Evolutionary conservation across 2,888 invertebrate species (phyloP).

Genomic region (Bembecia ichneumoniformis): DNA sequence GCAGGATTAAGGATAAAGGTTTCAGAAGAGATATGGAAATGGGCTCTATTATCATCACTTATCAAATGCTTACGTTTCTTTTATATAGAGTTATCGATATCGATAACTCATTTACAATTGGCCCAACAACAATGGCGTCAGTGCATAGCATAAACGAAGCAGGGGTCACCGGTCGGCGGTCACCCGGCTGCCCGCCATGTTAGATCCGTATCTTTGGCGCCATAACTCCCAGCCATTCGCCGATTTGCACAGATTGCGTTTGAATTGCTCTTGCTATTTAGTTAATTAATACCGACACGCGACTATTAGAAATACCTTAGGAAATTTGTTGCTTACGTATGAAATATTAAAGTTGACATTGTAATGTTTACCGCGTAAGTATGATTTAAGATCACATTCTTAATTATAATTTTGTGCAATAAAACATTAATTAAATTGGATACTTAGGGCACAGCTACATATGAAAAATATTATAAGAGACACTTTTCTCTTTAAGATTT

Average conservation of each 20-base stretch:
- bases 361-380: no score
- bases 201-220: constrained; percentile 61
- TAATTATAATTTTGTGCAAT: no score
- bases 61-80: background rate
- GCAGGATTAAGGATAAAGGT: no score
- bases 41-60: background rate
- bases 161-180: constrained; percentile 46
- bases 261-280: constrained; percentile 39
- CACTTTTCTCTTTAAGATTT: no score
- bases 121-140: constrained; percentile 25
- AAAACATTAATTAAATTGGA: no score
- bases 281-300: constrained; percentile 34
- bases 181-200: constrained; percentile 44
- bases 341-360: no score
- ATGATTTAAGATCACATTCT: no score
- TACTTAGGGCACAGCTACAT: no score
- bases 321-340: constrained; percentile 9
- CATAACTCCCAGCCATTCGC: constrained; percentile 39
- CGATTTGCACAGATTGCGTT: constrained; percentile 50
- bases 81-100: constrained; percentile 13
- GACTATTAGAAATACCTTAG: constrained; percentile 12
- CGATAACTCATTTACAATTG: constrained; percentile 13
- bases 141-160: constrained; percentile 24
- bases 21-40: no score
- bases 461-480: no score